phyloP scores from a whole-genome alignment of 2,113 vertebrate genomes.

The Speoplatyrhinus poulsoni region DNA sequence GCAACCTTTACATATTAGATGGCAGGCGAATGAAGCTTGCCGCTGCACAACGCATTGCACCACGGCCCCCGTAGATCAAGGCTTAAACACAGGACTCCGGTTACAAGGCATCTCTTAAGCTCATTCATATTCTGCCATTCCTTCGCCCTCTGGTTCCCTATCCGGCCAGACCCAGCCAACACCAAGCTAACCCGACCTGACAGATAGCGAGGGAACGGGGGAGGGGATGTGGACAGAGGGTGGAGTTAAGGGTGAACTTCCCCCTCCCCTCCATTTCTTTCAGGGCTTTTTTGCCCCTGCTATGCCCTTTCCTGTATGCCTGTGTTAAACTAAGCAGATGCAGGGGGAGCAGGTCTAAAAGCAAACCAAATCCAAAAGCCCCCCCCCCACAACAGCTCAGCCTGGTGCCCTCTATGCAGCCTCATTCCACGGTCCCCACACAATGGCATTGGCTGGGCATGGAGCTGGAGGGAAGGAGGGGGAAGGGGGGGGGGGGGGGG shows the following conservation, averaged over 20 bases:
- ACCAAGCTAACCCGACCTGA: slow-evolving; percentile 72
- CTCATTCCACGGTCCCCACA: slow-evolving; percentile 57
- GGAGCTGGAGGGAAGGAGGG: slow-evolving; percentile 31
- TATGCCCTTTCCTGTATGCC: slow-evolving; percentile 36
- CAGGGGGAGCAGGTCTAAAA: slow-evolving; percentile 60
- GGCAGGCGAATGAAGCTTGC: slow-evolving; percentile 26
- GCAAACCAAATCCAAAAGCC: slow-evolving; percentile 60
- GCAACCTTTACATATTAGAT: slow-evolving; percentile 27
- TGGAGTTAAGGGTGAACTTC: background rate
- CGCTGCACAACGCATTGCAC: slow-evolving; percentile 47
- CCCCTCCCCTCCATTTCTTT: slow-evolving; percentile 10
- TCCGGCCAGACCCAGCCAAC: slow-evolving; percentile 34
- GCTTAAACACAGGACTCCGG: slow-evolving; percentile 42
- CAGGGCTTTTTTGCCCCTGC: slow-evolving; percentile 28
- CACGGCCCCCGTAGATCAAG: slow-evolving; percentile 32
- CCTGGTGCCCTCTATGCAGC: slow-evolving; percentile 60
- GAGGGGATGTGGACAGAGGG: slow-evolving; percentile 26
- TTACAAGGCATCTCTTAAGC: slow-evolving; percentile 22
- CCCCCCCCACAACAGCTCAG: slow-evolving; percentile 61
- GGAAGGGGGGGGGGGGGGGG: slow-evolving; percentile 26
- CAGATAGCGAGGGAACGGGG: slow-evolving; percentile 53
- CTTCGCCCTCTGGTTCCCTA: slow-evolving; percentile 19
- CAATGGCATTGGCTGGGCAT: slow-evolving; percentile 57
- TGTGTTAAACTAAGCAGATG: slow-evolving; percentile 61
- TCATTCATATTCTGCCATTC: slow-evolving; percentile 6